Evolutionary conservation across 2,113 vertebrate genomes (phyloP), one percentile per base, ranked within the genome.

Genomic region (Brachionichthys hirsutus): DNA sequence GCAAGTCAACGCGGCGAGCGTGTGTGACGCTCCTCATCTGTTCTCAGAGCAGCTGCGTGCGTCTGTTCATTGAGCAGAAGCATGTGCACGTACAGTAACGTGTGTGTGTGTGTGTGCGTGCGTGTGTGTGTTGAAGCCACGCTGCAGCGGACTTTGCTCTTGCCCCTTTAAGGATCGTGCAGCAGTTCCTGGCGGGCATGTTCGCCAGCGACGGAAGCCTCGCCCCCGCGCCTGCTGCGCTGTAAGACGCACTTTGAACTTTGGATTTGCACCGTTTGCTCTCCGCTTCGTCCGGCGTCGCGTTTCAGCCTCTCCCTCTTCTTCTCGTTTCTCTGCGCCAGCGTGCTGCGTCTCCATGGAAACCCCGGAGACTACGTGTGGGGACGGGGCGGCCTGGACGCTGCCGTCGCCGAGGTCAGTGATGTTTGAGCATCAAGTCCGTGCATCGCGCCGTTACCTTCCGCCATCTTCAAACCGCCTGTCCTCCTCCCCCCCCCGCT

Each of bases 331-430:
- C 16, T 78, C 83, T 96, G 94, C 92, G 91, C 92, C 2, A 93
- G 92, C 56, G 93, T 94, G 91, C 63, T 87, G 4, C 87, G 82
- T 57, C 82, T 98, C 87, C 92, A 97, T 75, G 96, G 93, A 1
- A 98, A 93, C 64, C 95, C 94, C 0, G 95, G 92, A 49, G 96
- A 98, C 75, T 98, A 98, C 2, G 94, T 93, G 0, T 98, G 96
- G 96, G 95, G 96, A 80, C 96, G 97, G 85, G 94, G 94, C 40
- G 95, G 94, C 76, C 91, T 96, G 0, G 94, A 98, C 17, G 88
- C 91, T 12, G 94, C 96, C 62, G 93, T 98, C 79, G 95, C 95
- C 54, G 95, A 98, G 94, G 96, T 98, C 78, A 92, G 88, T 72
- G 67, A 62, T 30, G 8, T 30, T 30, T 30, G 2, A 6, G 8